These are phyloP conservation scores for Lasioglossum morio DNA, from an alignment of 2,888 invertebrate genomes.

Conservation along the genomic window DNA sequence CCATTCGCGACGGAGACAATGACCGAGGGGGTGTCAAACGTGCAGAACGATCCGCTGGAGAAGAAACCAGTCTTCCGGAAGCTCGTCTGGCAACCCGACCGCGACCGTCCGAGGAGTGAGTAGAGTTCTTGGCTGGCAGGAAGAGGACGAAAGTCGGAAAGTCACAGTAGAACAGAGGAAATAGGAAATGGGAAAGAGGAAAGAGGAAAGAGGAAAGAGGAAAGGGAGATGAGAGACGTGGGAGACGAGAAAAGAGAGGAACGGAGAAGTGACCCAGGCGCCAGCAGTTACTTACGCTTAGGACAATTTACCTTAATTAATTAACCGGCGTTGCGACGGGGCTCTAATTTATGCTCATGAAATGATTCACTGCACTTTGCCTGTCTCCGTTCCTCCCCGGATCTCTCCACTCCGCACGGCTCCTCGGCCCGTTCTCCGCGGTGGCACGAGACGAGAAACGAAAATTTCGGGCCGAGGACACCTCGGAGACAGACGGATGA, in stretches of 20 bases:
- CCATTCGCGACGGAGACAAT: constrained; percentile 29
- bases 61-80: constrained; percentile 54
- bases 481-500: constrained; percentile 53
- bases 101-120: constrained; percentile 57
- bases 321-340: constrained; percentile 81
- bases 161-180: background rate
- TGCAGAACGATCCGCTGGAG: constrained; percentile 40
- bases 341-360: constrained; percentile 82
- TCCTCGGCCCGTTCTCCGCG: background rate
- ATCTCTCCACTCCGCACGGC: background rate
- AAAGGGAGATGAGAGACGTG: background rate
- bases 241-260: constrained; percentile 23
- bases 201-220: background rate
- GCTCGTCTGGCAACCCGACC: constrained; percentile 56
- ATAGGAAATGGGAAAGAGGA: background rate
- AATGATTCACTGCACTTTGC: constrained; percentile 80
- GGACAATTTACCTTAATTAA: constrained; percentile 83
- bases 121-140: constrained; percentile 45
- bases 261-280: constrained; percentile 67
- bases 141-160: background rate
- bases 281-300: constrained; percentile 82
- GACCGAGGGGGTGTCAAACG: constrained; percentile 43
- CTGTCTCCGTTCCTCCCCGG: constrained; percentile 21
- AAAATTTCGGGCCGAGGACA: constrained; percentile 49
- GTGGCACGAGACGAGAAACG: constrained; percentile 26